A percentile compares a stretch with the other conserved stretches of the same genome.
phyloP scores from a whole-genome alignment of 2,888 invertebrate species.

The Diachrysia chrysitis region DNA sequence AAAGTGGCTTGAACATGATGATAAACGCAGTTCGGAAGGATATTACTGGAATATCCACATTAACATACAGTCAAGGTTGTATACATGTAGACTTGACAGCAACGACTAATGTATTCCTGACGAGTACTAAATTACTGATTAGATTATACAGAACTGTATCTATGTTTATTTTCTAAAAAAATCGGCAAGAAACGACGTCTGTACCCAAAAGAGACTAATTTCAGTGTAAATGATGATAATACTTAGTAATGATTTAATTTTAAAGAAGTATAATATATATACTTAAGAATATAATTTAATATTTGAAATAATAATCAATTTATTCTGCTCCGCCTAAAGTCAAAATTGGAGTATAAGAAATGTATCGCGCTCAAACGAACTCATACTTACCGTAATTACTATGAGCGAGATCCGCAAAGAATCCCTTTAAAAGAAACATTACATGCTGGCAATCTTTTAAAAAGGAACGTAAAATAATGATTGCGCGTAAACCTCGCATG shows the following conservation, averaged over 20 bases:
- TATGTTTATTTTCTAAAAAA: no score
- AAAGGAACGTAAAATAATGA: slow-evolving; percentile 55
- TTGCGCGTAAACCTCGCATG: slow-evolving; percentile 24
- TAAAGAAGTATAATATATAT: no score
- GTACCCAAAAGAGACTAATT: no score
- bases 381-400: slow-evolving; percentile 47
- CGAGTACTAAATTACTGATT: neutral
- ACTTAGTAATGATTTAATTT: no score
- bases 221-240: no score
- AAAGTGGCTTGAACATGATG: no score
- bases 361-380: slow-evolving; percentile 17
- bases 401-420: slow-evolving; percentile 22
- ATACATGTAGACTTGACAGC: neutral
- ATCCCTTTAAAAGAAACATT: slow-evolving; percentile 52
- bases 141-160: neutral
- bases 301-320: neutral
- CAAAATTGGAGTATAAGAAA: slow-evolving; percentile 16
- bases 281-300: no score
- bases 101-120: neutral
- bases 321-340: neutral
- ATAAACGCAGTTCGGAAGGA: no score
- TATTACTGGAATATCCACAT: neutral
- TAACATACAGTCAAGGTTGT: neutral
- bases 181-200: no score
- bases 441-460: slow-evolving; percentile 54